phyloP scores from a whole-genome alignment of 1,140 invertebrate genomes.

The Penaeus indicus region DNA sequence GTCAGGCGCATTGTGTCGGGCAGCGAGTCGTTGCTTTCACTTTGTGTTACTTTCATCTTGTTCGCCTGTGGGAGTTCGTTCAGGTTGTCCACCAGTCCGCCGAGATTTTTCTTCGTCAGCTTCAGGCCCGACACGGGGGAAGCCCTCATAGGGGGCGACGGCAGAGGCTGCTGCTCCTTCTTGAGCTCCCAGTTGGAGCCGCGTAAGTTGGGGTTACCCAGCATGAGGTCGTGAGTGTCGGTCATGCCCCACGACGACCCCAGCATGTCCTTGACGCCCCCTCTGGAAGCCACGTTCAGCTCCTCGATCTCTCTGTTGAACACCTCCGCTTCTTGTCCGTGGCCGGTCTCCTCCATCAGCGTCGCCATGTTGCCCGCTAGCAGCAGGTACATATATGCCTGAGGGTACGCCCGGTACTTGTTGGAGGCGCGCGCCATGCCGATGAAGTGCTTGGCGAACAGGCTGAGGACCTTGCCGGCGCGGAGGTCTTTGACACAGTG shows the following conservation, averaged over 20 bases:
- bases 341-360: slow-evolving; percentile 74
- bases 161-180: slow-evolving; percentile 15
- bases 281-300: slow-evolving; percentile 42
- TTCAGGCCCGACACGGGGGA: slow-evolving; percentile 24
- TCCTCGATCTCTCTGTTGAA: slow-evolving; percentile 46
- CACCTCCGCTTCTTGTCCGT: slow-evolving; percentile 31
- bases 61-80: neutral
- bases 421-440: slow-evolving; percentile 77
- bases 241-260: slow-evolving; percentile 31
- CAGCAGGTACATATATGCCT: slow-evolving; percentile 78
- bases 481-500: slow-evolving; percentile 63
- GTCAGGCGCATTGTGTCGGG: too few relatives aligned
- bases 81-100: neutral
- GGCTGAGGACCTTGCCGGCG: slow-evolving; percentile 71
- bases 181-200: slow-evolving; percentile 60
- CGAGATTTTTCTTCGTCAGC: neutral
- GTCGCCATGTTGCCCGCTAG: slow-evolving; percentile 78
- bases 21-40: too few relatives aligned
- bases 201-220: neutral
- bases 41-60: too few relatives aligned
- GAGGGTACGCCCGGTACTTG: slow-evolving; percentile 74
- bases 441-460: slow-evolving; percentile 80
- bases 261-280: slow-evolving; percentile 58
- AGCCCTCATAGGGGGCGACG: slow-evolving; percentile 5
- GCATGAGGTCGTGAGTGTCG: slow-evolving; percentile 43